Conservation (phyloP, 2,888 invertebrate species). For the Adelognathus sp. region DNA sequence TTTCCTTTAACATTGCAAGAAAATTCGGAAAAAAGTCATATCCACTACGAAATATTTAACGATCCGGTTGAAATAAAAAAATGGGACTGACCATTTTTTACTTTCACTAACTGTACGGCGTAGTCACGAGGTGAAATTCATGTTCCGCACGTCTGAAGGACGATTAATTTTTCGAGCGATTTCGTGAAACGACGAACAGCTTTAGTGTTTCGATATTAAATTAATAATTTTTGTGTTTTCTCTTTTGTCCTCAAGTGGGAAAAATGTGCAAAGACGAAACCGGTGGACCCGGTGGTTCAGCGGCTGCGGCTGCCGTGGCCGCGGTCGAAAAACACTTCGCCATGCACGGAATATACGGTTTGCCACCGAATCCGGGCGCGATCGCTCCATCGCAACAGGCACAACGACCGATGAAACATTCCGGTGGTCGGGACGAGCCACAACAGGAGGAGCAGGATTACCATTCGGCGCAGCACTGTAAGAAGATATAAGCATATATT, state of each 20-base stretch:
- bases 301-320: conserved; percentile 74
- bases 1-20: no score
- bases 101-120: no score
- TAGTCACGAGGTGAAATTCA: no score
- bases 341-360: conserved; percentile 77
- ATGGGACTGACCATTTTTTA: no score
- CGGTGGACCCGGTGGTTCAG: conserved; percentile 72
- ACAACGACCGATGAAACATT: conserved; percentile 78
- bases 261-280: conserved; percentile 78
- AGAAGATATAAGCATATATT: conserved; percentile 73
- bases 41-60: no score
- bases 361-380: conserved; percentile 73
- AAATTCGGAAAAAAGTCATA: no score
- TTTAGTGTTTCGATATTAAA: neutral
- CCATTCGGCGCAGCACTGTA: conserved; percentile 84
- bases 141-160: no score
- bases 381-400: conserved; percentile 78
- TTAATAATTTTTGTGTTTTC: neutral
- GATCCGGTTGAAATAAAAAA: no score
- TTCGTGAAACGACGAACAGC: no score
- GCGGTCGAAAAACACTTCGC: conserved; percentile 78
- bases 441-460: conserved; percentile 85
- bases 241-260: conserved; percentile 68
- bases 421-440: conserved; percentile 74
- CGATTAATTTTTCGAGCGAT: no score